Evolutionary conservation across 2,888 invertebrate species (phyloP), one percentile per base, ranked within the genome.

Genomic region (Mesorhabditis belari): DNA sequence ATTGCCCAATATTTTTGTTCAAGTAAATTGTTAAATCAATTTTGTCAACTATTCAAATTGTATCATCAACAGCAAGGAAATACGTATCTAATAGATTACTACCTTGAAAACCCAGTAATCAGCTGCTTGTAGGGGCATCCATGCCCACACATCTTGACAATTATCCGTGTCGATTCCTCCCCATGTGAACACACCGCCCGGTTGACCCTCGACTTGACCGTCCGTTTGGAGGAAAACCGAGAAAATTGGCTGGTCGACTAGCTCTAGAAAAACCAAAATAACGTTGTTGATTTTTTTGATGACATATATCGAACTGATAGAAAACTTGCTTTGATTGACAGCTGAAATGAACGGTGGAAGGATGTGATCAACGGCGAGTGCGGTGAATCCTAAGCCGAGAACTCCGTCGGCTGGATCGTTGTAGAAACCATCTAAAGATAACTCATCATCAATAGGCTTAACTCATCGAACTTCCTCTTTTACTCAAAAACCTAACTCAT

Each of bases 291-390:
- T n/a, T n/a, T n/a, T n/a, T n/a, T n/a, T n/a, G n/a, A n/a, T n/a
- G n/a, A n/a, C n/a, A n/a, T n/a, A n/a, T n/a, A n/a, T n/a, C n/a
- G n/a, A n/a, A n/a, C n/a, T n/a, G n/a, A 35, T 9, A 35, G 44
- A 35, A 17, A 65, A 60, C 27, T 65, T 60, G 19, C 66, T 60
- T 83, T 95, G 92, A 49, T 87, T 84, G 63, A 90, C 86, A 90
- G 95, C 91, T 81, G 88, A 89, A 83, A 94, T 88, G 83, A 96
- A 92, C 55, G 92, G 90, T 0, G 95, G 92, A 49, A 85, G 84
- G 54, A 94, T 92, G 60, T 88, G 25, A 29, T 61, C 53, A 28
- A 65, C 69, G 53, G 65, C 65, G 52, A 65, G 53, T 29, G 60
- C 54, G 6, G 60, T 50, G 24, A 63, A 62, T 2, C 55, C 60